Evolutionary conservation across 1,140 invertebrate genomes (phyloP).

Genomic region (Leptoteleia sp.): DNA sequence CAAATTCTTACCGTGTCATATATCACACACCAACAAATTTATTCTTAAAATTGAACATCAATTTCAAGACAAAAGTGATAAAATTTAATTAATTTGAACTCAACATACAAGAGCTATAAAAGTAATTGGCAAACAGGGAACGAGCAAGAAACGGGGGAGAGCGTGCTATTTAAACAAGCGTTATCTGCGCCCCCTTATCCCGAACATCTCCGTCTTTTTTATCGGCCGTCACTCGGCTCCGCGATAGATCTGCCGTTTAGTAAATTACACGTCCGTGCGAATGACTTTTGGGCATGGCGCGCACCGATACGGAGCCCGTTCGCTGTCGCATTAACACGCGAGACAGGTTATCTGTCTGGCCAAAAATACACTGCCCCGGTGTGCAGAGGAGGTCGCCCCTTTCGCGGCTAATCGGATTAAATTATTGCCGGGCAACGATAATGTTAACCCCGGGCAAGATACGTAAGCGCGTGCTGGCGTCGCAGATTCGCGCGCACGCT

Average conservation of each 20-base stretch:
- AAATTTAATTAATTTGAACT: no score
- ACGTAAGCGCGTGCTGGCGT: conserved; percentile 51
- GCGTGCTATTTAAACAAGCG: conserved; percentile 11
- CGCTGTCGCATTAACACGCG: conserved; percentile 59
- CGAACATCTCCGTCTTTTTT: conserved; percentile 15
- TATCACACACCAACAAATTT: no score
- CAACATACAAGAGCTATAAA: no score
- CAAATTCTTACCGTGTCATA: no score
- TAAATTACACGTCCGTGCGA: conserved; percentile 58
- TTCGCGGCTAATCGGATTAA: conserved; percentile 69
- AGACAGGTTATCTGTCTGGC: conserved; percentile 56
- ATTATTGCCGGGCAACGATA: conserved; percentile 70
- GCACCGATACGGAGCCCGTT: conserved; percentile 53
- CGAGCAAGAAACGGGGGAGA: no score
- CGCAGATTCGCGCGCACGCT: conserved; percentile 21
- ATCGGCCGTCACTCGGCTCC: conserved; percentile 5
- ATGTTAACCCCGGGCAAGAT: conserved; percentile 65
- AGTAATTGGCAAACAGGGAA: no score
- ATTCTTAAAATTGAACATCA: no score
- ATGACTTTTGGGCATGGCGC: conserved; percentile 55
- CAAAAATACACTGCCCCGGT: conserved; percentile 55
- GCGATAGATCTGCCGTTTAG: conserved; percentile 55
- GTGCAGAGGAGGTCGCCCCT: conserved; percentile 20
- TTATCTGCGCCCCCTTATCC: conserved; percentile 8
- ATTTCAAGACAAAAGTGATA: no score